Evolutionary conservation across 37 sponge, comb jelly and placozoan genomes (phyloP).

Genomic region (Cliona cf. orientalis): DNA sequence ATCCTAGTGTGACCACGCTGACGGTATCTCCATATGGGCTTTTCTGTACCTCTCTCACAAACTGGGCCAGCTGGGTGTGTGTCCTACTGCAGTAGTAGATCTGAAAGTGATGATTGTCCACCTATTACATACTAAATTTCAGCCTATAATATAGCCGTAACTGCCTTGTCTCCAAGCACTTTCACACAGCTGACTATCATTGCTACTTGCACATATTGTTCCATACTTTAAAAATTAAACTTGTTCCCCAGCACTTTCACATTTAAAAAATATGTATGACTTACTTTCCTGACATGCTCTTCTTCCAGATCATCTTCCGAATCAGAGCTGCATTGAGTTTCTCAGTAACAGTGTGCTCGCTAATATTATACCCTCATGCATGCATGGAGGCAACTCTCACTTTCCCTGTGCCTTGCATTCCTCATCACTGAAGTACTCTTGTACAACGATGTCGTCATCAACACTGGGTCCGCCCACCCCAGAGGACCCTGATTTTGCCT

Average conservation of each 20-base stretch:
- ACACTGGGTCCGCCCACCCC: not conserved
- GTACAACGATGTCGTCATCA: constrained; percentile 72
- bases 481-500: not conserved
- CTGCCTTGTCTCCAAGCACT: no score
- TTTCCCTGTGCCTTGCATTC: constrained; percentile 18
- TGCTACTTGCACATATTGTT: no score
- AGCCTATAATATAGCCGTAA: no score
- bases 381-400: not conserved
- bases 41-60: constrained; percentile 92
- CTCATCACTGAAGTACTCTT: constrained; percentile 77
- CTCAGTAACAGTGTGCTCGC: no score
- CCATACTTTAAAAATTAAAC: no score
- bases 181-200: no score
- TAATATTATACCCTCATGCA: not conserved
- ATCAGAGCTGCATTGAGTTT: constrained; percentile 30
- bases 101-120: no score
- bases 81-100: constrained; percentile 99
- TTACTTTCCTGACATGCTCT: constrained; percentile 58
- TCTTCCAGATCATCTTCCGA: constrained; percentile 60
- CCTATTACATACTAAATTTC: no score
- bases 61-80: constrained; percentile 97
- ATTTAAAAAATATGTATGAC: not conserved
- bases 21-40: constrained; percentile 72
- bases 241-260: no score
- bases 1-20: constrained; percentile 84